Conservation (phyloP, 2,888 invertebrate genomes). For the Callinectes sapidus region DNA sequence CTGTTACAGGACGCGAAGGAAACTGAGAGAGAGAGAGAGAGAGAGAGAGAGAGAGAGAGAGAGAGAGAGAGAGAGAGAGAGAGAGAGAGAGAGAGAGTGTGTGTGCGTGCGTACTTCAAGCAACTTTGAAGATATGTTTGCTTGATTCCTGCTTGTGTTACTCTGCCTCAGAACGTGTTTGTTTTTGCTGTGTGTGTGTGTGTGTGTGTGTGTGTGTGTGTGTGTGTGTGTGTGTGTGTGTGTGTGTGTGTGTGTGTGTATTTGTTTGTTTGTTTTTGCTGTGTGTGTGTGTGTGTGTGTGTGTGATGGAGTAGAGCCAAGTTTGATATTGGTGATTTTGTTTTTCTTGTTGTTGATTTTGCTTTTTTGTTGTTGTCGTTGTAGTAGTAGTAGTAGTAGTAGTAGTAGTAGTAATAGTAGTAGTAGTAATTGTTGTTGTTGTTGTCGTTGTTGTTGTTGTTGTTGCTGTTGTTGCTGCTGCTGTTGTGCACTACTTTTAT, state of each 20-base stretch:
- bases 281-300: too few relatives aligned
- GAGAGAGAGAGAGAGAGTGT: neutral
- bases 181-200: neutral
- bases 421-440: neutral
- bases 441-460: neutral
- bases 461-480: neutral
- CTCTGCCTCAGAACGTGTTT: neutral
- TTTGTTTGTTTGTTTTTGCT: too few relatives aligned
- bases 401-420: too few relatives aligned
- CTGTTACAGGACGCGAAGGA: neutral
- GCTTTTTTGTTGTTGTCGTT: neutral
- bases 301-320: too few relatives aligned
- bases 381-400: neutral
- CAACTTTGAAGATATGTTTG: neutral
- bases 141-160: neutral
- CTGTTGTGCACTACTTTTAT: neutral
- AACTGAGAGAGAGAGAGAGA: neutral
- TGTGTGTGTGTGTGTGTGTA: too few relatives aligned
- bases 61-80: neutral
- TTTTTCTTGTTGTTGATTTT: neutral
- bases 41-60: neutral
- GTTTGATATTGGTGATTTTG: neutral
- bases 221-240: too few relatives aligned
- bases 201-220: too few relatives aligned
- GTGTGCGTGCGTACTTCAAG: neutral